Evolutionary conservation across 1,140 invertebrate genomes (phyloP), one percentile per base, ranked within the genome.

Genomic region (Cyclargus thomasi): DNA sequence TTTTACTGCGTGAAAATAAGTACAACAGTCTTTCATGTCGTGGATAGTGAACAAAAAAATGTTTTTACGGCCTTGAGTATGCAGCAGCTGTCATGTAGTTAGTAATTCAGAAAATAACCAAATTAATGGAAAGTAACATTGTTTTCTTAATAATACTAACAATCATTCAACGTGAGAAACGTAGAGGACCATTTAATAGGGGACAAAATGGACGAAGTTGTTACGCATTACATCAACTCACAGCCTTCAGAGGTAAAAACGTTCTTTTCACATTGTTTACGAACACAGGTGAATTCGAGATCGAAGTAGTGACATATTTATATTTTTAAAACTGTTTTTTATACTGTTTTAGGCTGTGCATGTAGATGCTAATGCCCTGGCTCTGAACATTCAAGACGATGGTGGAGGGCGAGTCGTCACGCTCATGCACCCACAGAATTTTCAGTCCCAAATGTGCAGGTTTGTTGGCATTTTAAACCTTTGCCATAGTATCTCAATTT

Each of bases 161-260:
- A 70, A 47, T 70, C 64, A 70, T 69, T 67, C 63, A 79, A 47
- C n/a, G 85, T 85, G 83, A 82, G 82, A 63, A 83, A 67, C 63
- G 82, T 85, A 5, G 78, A 78, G 72, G 62, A 79, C 11, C 83
- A 85, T 79, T 70, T 87, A 20, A 66, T 87, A 57, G 83, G 79
- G 64, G 81, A 83, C 67, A 85, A 85, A 75, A 88, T 88, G 78
- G 84, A 88, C 36, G 86, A 88, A 67, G 79, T 81, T 0, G 85
- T 88, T 10, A 86, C 79, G 6, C 85, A 88, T 68, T 88, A 86
- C 62, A 88, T 88, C 23, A 84, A 80, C 75, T 76, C 84, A 6
- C 84, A 83, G 47, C 53, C 79, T 14, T 66, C 71, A 59, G 83
- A 86, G 79, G 86, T 85, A 75, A 71, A 64, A 66, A 65, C 16